Evolutionary conservation across 1,140 invertebrate genomes (phyloP).

Genomic region (Linepithema humile): DNA sequence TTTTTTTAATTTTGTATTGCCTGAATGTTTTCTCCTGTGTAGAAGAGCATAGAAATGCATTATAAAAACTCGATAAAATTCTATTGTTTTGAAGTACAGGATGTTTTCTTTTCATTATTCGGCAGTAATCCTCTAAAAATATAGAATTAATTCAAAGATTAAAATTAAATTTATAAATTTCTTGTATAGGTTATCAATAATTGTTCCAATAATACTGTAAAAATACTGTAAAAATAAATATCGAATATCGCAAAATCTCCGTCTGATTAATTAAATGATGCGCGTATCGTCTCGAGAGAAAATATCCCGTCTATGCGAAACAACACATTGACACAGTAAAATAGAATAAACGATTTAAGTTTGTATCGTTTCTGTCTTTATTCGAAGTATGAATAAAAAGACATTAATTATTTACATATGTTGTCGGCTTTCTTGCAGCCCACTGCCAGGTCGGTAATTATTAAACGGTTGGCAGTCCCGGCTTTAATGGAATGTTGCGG

Average conservation of each 20-base stretch:
- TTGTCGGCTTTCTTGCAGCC: background rate
- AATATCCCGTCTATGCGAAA: background rate
- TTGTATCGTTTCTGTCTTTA: conserved; percentile 25
- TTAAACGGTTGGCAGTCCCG: conserved; percentile 74
- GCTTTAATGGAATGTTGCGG: conserved; percentile 78
- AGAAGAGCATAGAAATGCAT: background rate
- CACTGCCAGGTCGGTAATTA: conserved; percentile 22
- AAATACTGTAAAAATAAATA: background rate
- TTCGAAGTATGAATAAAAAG: conserved; percentile 37
- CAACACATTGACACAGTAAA: background rate
- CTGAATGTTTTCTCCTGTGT: background rate
- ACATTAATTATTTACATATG: conserved; percentile 36
- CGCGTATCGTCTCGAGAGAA: background rate
- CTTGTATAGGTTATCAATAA: background rate
- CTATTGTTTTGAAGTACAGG: too few species aligned
- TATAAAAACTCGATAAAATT: background rate
- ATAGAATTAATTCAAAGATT: background rate
- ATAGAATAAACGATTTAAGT: conserved; percentile 5
- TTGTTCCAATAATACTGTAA: background rate
- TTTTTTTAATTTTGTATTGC: background rate
- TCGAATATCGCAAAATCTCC: background rate
- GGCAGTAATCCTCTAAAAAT: too few species aligned
- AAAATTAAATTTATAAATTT: background rate
- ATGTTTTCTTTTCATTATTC: too few species aligned
- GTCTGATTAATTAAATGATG: background rate